A percentile compares a stretch with the other conserved stretches of the same genome.
These are phyloP conservation scores for Okamejei kenojei DNA, from an alignment of 2,797 vertebrate species.

Conservation along the genomic window DNA sequence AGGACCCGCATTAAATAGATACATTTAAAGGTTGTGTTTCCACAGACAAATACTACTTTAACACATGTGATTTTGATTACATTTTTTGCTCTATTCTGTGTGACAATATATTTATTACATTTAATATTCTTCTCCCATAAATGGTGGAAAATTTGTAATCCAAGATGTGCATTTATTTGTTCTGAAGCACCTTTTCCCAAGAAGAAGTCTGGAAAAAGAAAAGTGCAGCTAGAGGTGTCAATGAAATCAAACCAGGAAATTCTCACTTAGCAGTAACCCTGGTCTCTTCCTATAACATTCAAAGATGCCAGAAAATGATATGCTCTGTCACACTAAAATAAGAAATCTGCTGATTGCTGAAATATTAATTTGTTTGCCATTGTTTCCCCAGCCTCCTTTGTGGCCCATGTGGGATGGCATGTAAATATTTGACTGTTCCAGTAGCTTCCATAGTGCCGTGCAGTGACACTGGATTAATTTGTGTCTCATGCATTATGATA, in stretches of 20 bases:
- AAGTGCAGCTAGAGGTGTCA: conserved; percentile 26
- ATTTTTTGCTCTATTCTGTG: not conserved
- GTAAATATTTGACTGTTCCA: conserved; percentile 68
- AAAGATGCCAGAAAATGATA: conserved; percentile 35
- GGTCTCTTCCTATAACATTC: conserved; percentile 23
- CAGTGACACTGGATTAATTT: conserved; percentile 58
- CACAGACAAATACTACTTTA: not conserved
- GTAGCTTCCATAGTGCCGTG: conserved; percentile 50
- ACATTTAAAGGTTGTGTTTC: not conserved
- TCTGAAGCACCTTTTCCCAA: conserved; percentile 15
- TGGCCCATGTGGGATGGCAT: conserved; percentile 36
- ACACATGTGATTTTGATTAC: not conserved
- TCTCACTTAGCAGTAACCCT: conserved; percentile 14
- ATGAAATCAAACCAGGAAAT: conserved; percentile 15
- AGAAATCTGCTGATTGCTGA: conserved; percentile 38
- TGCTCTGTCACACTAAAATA: conserved; percentile 38
- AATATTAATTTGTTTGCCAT: conserved; percentile 39
- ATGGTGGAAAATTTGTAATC: conserved; percentile 4
- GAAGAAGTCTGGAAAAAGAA: not conserved
- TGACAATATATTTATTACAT: not conserved
- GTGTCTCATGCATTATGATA: conserved; percentile 45
- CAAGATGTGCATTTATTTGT: not conserved
- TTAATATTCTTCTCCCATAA: conserved; percentile 24
- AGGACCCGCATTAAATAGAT: not conserved
- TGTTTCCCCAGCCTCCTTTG: conserved; percentile 33